Percentiles rank a stretch among this genome's conserved stretches.
These are phyloP conservation scores for Phthorimaea operculella DNA, from an alignment of 1,140 invertebrate genomes.

Conservation along the genomic window DNA sequence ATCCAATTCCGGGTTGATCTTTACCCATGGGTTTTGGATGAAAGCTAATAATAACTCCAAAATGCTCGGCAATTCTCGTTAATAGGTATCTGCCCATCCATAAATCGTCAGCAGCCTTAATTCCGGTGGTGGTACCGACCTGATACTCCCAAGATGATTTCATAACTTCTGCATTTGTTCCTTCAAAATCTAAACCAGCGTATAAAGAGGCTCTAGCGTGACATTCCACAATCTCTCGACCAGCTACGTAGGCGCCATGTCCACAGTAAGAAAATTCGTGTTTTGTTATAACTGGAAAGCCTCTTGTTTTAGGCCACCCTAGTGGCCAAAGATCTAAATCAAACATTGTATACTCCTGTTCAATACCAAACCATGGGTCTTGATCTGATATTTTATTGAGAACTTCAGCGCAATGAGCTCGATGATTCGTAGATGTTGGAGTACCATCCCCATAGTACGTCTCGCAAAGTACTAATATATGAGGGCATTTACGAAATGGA, in stretches of 20 bases:
- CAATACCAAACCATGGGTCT: slow-evolving; percentile 95
- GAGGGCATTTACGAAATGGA: slow-evolving; percentile 88
- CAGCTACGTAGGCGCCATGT: slow-evolving; percentile 91
- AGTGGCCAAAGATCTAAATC: slow-evolving; percentile 82
- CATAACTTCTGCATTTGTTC: slow-evolving; percentile 96
- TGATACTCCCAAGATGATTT: slow-evolving; percentile 82
- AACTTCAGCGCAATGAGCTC: slow-evolving; percentile 78
- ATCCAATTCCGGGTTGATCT: slow-evolving; percentile 96
- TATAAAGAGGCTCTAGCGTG: slow-evolving; percentile 79
- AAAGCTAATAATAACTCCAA: slow-evolving; percentile 85
- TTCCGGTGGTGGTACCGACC: slow-evolving; percentile 86
- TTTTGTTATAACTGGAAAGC: slow-evolving; percentile 69
- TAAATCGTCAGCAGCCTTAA: slow-evolving; percentile 88
- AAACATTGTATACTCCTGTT: slow-evolving; percentile 85
- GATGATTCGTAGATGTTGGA: slow-evolving; percentile 77
- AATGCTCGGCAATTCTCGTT: slow-evolving; percentile 91
- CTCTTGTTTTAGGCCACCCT: slow-evolving; percentile 90
- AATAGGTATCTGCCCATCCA: slow-evolving; percentile 91
- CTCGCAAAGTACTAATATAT: slow-evolving; percentile 90
- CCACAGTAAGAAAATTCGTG: slow-evolving; percentile 76
- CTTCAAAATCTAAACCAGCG: slow-evolving; percentile 88
- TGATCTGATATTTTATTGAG: slow-evolving; percentile 77
- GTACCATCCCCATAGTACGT: slow-evolving; percentile 50
- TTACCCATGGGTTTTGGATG: slow-evolving; percentile 90
- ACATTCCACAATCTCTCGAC: slow-evolving; percentile 87